These are phyloP conservation scores for Bicyclus anynana DNA, from an alignment of 1,140 invertebrate species.

Conservation along the genomic window DNA sequence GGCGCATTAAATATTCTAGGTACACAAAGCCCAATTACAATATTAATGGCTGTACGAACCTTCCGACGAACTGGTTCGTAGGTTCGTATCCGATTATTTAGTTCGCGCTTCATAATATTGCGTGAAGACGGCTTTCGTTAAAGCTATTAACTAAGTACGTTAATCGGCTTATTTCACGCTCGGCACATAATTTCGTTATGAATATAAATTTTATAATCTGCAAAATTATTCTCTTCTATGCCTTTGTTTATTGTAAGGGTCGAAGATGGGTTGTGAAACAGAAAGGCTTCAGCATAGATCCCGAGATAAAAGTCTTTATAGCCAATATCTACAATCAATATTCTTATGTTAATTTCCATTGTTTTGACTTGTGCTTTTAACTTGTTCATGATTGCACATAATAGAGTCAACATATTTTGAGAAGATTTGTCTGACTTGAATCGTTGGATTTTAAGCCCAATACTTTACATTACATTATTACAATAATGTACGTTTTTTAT, in stretches of 20 bases:
- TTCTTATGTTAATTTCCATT: too few species aligned
- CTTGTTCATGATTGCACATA: too few species aligned
- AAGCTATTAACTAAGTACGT: conserved; percentile 32
- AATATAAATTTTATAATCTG: conserved; percentile 36
- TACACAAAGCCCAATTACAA: conserved; percentile 30
- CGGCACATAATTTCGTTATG: conserved; percentile 31
- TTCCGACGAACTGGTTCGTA: conserved; percentile 12
- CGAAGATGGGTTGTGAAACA: too few species aligned
- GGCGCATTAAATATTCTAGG: conserved; percentile 22
- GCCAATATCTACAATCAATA: too few species aligned
- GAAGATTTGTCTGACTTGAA: too few species aligned
- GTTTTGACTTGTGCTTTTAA: too few species aligned
- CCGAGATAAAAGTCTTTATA: too few species aligned
- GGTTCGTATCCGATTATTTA: conserved; percentile 24
- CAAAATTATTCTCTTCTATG: conserved; percentile 1
- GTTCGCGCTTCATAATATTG: conserved; percentile 28
- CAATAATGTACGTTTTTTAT: too few species aligned
- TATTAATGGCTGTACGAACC: conserved; percentile 29
- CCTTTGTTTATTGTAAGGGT: not conserved
- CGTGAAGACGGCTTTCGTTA: conserved; percentile 31
- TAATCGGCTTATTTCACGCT: conserved; percentile 40
- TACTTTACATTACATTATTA: too few species aligned
- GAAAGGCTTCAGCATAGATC: not conserved
- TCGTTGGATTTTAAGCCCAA: too few species aligned
- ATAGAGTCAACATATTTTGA: too few species aligned